Base-by-base conservation (phyloP, 2,797 vertebrate genomes). In the Gorsachius magnificus region DNA sequence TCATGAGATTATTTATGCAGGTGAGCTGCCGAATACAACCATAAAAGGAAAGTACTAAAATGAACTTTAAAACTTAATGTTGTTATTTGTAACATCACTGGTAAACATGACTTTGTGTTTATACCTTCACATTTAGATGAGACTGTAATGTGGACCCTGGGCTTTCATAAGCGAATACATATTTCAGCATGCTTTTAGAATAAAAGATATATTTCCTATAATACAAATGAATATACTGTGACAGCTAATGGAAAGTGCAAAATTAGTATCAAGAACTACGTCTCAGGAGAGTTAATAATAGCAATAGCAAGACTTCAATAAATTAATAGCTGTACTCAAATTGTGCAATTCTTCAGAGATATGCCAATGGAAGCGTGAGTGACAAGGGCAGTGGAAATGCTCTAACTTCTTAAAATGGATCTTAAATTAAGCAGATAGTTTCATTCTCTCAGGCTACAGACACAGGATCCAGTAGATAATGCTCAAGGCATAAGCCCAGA, bases 371-470 rank as follows among this genome's bases (percentile, higher is more conserved):
- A 61, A 60, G 26, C 8, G 6, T 46, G 33, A 89, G 16, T 80
- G 75, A 71, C 71, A 90, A 93, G 81, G 83, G 43, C 58, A 88
- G 53, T 85, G 65, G 48, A 85, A 89, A 68, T 75, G 25, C 68
- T 78, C 31, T 29, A 83, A 74, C 71, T 85, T 93, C 43, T 85
- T 85, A 16, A 94, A 95, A 89, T 60, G 68, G 43, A 72, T 86
- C 82, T 90, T 91, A 96, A 95, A 95, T 72, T 77, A 90, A 79
- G 53, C 46, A 84, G 54, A 45, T 60, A 53, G 38, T 38, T 89
- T 89, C 50, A 83, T 90, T 94, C 57, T 92, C 78, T 93, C 56
- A n/a, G 86, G 50, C 89, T 96, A 28, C 77, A 79, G 81, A 87
- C 71, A 94, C 31, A 93, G 83, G 38, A 94, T 94, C 83, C 66